Percentiles rank a stretch among this genome's conserved stretches.
Conservation (phyloP, 2,888 invertebrate genomes). For the Abrostola tripartita region DNA sequence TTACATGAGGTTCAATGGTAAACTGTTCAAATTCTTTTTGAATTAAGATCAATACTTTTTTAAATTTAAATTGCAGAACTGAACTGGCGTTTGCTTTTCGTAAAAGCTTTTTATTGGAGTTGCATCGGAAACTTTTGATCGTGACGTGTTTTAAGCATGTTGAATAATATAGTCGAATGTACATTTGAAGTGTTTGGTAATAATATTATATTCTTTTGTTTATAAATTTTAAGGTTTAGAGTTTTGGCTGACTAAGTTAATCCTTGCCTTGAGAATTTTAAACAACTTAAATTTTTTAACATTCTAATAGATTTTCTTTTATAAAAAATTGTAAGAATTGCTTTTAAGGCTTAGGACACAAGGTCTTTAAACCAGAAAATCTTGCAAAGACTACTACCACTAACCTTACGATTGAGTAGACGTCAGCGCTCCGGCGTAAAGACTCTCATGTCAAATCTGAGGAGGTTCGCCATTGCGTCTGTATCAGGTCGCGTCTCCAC, state of each 20-base stretch:
- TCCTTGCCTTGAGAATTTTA: no score
- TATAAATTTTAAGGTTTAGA: no score
- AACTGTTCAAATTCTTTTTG: no score
- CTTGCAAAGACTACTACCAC: constrained; percentile 11
- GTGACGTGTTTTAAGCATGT: neutral
- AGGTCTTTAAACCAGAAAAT: neutral
- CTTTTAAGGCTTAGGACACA: no score
- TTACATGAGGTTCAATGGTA: no score
- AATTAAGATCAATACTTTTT: no score
- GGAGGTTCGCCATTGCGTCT: constrained; percentile 78
- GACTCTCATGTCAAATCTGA: constrained; percentile 83
- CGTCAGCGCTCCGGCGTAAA: constrained; percentile 88
- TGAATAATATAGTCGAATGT: neutral
- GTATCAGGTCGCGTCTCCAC: constrained; percentile 42
- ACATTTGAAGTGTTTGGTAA: neutral
- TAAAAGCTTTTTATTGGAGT: neutral
- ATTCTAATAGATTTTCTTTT: no score
- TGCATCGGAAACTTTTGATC: neutral
- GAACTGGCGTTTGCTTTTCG: neutral
- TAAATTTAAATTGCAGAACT: no score
- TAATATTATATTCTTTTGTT: no score
- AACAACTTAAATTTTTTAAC: no score
- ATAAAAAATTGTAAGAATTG: no score
- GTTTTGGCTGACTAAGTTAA: no score
- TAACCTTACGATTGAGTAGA: constrained; percentile 85